Conservation (phyloP, 2,113 vertebrate genomes). For the Phylloscopus trochilus region DNA sequence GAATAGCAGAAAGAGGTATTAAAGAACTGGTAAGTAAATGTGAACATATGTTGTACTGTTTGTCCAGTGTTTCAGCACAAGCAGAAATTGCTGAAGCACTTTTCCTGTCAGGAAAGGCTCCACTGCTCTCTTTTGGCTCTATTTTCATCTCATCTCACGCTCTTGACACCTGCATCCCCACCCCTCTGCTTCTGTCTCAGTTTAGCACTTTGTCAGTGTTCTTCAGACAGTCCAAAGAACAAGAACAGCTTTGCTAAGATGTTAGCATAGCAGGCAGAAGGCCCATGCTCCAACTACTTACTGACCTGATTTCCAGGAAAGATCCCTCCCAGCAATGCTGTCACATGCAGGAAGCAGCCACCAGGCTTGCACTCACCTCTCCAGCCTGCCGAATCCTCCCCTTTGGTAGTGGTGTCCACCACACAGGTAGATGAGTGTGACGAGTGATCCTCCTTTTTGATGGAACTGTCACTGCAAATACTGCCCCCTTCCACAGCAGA, state of each 20-base stretch:
- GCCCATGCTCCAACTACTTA: neutral
- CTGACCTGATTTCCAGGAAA: neutral
- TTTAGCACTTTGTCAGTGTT: neutral
- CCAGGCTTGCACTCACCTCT: constrained; percentile 68
- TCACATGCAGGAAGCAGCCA: neutral
- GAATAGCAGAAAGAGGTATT: neutral
- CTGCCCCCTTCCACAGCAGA: constrained; percentile 70
- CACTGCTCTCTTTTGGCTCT: neutral
- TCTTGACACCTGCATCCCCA: neutral
- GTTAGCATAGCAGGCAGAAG: neutral
- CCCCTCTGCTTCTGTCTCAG: neutral
- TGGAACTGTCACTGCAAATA: constrained; percentile 70
- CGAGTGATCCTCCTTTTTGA: constrained; percentile 78
- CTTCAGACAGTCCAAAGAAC: neutral
- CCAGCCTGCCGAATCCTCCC: constrained; percentile 70
- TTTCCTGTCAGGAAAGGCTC: neutral
- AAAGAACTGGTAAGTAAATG: neutral
- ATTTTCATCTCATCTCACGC: neutral
- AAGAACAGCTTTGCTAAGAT: neutral
- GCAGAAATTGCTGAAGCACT: neutral
- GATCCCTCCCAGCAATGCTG: neutral
- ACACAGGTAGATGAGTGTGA: constrained; percentile 85
- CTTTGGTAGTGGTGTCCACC: constrained; percentile 90
- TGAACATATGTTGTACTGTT: neutral
- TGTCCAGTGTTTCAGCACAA: neutral